A percentile compares a stretch with the other conserved stretches of the same genome.
Conservation (phyloP, 2,797 vertebrate genomes). For the Alcedo quadribrachys region DNA sequence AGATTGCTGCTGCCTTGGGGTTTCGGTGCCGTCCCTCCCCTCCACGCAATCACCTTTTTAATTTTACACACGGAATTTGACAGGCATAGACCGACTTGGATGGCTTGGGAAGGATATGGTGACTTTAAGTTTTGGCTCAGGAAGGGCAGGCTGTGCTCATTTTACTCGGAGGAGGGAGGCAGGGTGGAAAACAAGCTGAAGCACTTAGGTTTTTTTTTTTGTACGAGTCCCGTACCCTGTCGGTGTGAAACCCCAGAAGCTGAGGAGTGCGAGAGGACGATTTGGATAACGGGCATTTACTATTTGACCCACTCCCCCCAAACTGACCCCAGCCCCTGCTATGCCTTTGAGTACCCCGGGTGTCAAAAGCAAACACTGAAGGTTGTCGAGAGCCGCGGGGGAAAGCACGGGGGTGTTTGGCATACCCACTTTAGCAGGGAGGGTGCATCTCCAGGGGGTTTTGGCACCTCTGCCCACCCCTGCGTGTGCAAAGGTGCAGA, state of each 20-base stretch:
- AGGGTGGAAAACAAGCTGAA: not conserved
- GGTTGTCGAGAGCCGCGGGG: not conserved
- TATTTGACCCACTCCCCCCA: not conserved
- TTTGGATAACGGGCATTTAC: not conserved
- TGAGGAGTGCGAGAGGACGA: not conserved
- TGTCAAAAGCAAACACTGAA: not conserved
- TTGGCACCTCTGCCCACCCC: not conserved
- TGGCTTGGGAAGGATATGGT: not conserved
- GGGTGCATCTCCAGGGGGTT: not conserved
- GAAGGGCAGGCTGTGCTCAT: not conserved
- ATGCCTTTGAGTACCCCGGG: not conserved
- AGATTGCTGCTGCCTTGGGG: not conserved
- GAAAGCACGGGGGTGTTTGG: not conserved
- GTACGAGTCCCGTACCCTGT: not conserved
- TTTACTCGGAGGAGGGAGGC: not conserved
- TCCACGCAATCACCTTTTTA: not conserved
- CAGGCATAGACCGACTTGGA: not conserved
- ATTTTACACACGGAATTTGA: not conserved
- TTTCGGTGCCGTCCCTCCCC: not conserved
- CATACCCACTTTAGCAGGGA: not conserved
- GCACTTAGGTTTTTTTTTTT: not conserved
- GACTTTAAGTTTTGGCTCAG: not conserved
- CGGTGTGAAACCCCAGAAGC: not conserved
- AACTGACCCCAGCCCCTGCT: not conserved
- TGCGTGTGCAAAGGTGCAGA: fast-evolving